Conservation (phyloP, 35 echinoderm and acorn worm species). For the Ophiothrix spiculata region DNA sequence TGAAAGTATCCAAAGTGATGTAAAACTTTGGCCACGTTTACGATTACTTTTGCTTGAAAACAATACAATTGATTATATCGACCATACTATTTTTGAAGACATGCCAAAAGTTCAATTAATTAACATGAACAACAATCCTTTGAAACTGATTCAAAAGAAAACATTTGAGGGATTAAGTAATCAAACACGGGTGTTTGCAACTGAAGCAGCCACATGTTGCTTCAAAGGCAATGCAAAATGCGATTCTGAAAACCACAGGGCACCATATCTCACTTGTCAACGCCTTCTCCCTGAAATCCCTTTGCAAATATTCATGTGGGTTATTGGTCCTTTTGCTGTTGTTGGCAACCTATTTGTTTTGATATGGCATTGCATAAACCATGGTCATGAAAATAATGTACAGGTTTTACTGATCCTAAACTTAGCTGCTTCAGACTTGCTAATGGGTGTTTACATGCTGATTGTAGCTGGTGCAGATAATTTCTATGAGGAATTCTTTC, state of each 20-base stretch:
- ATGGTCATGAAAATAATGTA: no score
- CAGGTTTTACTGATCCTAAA: no score
- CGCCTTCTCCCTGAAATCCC: background rate
- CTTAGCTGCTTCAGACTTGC: no score
- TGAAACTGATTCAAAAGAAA: background rate
- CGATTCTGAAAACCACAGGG: background rate
- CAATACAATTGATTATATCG: background rate
- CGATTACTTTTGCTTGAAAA: background rate
- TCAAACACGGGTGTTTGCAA: background rate
- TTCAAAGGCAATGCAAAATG: background rate
- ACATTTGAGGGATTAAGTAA: background rate
- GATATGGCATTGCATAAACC: no score
- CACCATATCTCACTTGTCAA: background rate
- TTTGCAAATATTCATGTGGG: background rate
- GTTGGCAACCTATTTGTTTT: background rate
- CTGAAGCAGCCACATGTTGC: background rate
- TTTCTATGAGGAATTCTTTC: no score
- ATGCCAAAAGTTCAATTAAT: background rate
- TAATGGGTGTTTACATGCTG: no score
- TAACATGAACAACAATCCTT: background rate
- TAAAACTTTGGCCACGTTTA: background rate
- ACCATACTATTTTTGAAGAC: background rate
- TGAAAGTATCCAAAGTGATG: no score
- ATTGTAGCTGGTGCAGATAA: no score
- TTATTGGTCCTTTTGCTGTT: background rate